These are phyloP conservation scores for Stichodactyla mertensii DNA, from an alignment of 64 coral and sea anemone genomes.

Conservation along the genomic window DNA sequence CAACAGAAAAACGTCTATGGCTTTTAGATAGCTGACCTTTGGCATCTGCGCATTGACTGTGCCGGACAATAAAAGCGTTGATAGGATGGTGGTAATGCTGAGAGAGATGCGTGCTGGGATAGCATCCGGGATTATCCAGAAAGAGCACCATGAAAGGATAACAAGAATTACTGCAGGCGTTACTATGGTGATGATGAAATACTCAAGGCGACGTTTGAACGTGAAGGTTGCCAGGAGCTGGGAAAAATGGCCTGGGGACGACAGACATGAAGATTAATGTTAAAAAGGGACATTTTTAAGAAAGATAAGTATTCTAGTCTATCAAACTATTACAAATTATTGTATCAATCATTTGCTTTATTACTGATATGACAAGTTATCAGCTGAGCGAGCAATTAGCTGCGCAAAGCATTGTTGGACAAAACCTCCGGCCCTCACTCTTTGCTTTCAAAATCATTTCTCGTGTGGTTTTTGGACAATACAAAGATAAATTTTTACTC, in stretches of 20 bases:
- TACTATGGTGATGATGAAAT: slow-evolving; percentile 69
- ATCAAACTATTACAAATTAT: too few species aligned
- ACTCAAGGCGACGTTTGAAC: slow-evolving; percentile 82
- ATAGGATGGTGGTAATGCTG: slow-evolving; percentile 50
- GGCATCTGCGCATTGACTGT: slow-evolving; percentile 58
- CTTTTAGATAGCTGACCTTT: slow-evolving; percentile 55
- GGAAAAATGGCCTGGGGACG: slow-evolving; percentile 58
- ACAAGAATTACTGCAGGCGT: slow-evolving; percentile 52
- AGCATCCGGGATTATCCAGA: slow-evolving; percentile 52
- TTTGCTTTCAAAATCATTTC: too few species aligned
- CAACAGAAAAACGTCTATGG: slow-evolving; percentile 39
- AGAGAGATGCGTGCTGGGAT: slow-evolving; percentile 54
- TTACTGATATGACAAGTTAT: too few species aligned
- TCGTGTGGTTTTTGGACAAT: too few species aligned
- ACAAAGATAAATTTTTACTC: too few species aligned
- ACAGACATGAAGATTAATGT: background rate
- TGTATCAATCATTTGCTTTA: too few species aligned
- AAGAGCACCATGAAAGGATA: slow-evolving; percentile 67
- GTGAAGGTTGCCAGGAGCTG: slow-evolving; percentile 66
- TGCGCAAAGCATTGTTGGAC: too few species aligned
- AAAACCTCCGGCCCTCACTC: too few species aligned
- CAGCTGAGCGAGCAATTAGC: too few species aligned
- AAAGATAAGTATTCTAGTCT: too few species aligned
- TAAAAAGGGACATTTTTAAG: too few species aligned
- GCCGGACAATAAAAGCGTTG: slow-evolving; percentile 43